phyloP scores from a whole-genome alignment of 2,888 invertebrate species.

The Cylloceria caligata region DNA sequence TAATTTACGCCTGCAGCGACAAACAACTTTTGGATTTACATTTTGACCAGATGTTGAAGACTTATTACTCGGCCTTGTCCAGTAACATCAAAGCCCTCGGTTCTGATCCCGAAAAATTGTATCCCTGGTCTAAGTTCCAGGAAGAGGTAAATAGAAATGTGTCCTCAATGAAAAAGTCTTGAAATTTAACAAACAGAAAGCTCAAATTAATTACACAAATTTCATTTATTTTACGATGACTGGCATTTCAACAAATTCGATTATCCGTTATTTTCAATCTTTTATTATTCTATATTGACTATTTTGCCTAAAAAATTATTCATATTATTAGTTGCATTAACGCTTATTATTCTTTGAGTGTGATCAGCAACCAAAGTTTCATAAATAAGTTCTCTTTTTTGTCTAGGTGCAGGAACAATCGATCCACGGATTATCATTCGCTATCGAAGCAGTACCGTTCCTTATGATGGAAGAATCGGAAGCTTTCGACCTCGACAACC shows the following conservation, averaged over 20 bases:
- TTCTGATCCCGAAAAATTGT: constrained; percentile 86
- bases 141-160: constrained; percentile 82
- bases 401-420: constrained; percentile 86
- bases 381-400: background rate
- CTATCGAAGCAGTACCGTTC: constrained; percentile 87
- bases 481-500: constrained; percentile 86
- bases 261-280: too few species aligned
- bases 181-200: background rate
- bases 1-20: constrained; percentile 88
- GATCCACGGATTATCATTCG: constrained; percentile 86
- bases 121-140: constrained; percentile 85
- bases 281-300: too few species aligned
- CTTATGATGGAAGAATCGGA: constrained; percentile 87
- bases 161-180: background rate
- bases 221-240: too few species aligned
- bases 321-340: too few species aligned
- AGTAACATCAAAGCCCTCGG: constrained; percentile 87
- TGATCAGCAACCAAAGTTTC: too few species aligned
- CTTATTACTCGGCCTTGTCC: constrained; percentile 87
- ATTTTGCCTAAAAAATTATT: too few species aligned
- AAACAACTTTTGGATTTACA: constrained; percentile 86
- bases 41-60: constrained; percentile 87
- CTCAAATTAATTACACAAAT: too few species aligned
- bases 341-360: too few species aligned
- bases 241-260: too few species aligned